Conservation (phyloP, 1,140 invertebrate species). For the Oppia nitens region DNA sequence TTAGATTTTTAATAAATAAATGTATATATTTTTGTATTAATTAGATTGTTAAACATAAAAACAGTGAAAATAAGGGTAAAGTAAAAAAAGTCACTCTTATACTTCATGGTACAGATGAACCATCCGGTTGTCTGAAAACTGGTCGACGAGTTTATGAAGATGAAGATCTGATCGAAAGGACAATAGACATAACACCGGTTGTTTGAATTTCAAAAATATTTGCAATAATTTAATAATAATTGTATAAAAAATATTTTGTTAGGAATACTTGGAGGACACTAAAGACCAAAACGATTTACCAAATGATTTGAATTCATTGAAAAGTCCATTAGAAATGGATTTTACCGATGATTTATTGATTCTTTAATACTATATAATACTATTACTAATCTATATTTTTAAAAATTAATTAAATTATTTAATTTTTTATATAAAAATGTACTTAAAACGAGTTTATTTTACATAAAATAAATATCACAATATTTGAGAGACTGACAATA, state of each 20-base stretch:
- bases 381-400: too few relatives aligned
- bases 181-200: constrained; percentile 7
- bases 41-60: constrained; percentile 8
- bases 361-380: too few relatives aligned
- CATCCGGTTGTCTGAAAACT: constrained; percentile 38
- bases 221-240: too few relatives aligned
- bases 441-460: too few relatives aligned
- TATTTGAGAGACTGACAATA: too few relatives aligned
- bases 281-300: background rate
- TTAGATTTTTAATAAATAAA: background rate
- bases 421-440: too few relatives aligned
- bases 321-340: background rate
- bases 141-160: constrained; percentile 16
- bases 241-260: too few relatives aligned
- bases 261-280: background rate
- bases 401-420: too few relatives aligned
- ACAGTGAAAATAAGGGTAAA: constrained; percentile 27
- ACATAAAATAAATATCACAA: too few relatives aligned
- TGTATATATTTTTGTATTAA: background rate
- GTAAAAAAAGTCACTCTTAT: constrained; percentile 39
- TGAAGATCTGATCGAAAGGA: constrained; percentile 5
- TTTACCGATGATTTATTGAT: background rate
- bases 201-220: background rate
- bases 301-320: background rate
- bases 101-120: constrained; percentile 47